Conservation (phyloP, 2,113 vertebrate genomes). For the Ochotona curzoniae region DNA sequence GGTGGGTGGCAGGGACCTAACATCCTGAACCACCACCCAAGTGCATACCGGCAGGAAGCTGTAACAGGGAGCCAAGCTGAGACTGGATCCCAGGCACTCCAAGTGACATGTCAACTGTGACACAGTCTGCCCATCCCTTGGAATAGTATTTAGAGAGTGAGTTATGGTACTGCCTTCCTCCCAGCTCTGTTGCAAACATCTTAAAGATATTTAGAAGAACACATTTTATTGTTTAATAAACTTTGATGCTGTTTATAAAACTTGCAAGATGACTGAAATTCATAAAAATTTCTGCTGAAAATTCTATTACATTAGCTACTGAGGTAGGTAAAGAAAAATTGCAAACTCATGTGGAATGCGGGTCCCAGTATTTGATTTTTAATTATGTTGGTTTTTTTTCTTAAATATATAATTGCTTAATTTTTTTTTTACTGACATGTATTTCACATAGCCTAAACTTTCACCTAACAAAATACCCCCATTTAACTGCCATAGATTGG, state of each 20-base stretch:
- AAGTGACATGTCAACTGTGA: too few species aligned
- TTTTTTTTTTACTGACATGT: constrained; percentile 32
- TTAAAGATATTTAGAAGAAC: neutral
- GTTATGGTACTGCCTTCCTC: neutral
- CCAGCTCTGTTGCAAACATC: constrained; percentile 18
- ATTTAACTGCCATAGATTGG: neutral
- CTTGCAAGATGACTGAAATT: neutral
- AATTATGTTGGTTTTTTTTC: constrained; percentile 13
- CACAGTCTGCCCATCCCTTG: too few species aligned
- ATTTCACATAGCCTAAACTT: constrained; percentile 25
- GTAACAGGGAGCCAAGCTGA: too few species aligned
- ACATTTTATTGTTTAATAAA: constrained; percentile 27
- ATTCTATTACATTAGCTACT: constrained; percentile 34
- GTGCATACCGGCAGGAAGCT: too few species aligned
- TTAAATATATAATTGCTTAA: neutral
- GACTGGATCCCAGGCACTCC: too few species aligned
- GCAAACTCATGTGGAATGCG: neutral
- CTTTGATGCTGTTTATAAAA: constrained; percentile 52
- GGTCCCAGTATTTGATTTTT: constrained; percentile 3
- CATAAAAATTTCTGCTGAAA: constrained; percentile 33
- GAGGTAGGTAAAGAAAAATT: neutral
- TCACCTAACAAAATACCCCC: neutral
- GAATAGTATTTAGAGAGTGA: neutral
- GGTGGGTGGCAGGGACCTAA: too few species aligned
- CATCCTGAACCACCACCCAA: too few species aligned